These are phyloP conservation scores for Patiria pectinifera DNA, from an alignment of 53 echinoderm and acorn worm genomes.

Conservation along the genomic window DNA sequence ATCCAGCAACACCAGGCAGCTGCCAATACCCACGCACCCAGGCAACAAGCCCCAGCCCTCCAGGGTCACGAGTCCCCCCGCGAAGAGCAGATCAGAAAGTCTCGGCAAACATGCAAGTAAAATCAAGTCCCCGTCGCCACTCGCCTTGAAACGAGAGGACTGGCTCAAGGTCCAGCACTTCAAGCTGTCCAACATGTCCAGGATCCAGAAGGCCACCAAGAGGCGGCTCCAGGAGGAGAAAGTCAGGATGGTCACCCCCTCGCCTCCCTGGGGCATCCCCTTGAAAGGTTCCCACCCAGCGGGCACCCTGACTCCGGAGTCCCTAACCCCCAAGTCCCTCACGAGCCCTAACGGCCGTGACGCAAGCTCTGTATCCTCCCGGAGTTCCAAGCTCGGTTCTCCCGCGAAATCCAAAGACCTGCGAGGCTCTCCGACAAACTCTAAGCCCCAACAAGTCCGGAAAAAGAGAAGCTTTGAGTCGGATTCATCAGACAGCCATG, in stretches of 20 bases:
- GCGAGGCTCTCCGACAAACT: background rate
- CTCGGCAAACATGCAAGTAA: background rate
- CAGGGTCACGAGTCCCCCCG: background rate
- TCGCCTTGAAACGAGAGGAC: background rate
- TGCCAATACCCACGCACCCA: background rate
- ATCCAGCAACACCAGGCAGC: conserved; percentile 1
- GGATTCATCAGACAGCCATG: background rate
- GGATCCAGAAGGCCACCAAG: background rate
- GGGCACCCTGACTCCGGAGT: conserved; percentile 47
- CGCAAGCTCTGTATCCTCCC: conserved; percentile 35
- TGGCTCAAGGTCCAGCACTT: background rate
- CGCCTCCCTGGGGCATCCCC: conserved; percentile 52
- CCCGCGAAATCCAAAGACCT: background rate
- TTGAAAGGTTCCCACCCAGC: conserved; percentile 1
- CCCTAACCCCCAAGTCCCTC: conserved; percentile 17
- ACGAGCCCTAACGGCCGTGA: background rate
- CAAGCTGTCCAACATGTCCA: background rate
- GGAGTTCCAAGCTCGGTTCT: conserved; percentile 13
- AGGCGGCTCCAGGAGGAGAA: background rate
- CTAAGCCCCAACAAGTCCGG: background rate
- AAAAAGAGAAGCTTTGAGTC: background rate
- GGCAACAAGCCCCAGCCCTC: background rate
- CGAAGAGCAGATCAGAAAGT: background rate
- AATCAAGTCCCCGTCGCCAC: background rate
- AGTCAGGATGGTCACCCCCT: background rate